These are phyloP conservation scores for Chiroxiphia lanceolata DNA, from an alignment of 2,797 vertebrate genomes.

Conservation along the genomic window DNA sequence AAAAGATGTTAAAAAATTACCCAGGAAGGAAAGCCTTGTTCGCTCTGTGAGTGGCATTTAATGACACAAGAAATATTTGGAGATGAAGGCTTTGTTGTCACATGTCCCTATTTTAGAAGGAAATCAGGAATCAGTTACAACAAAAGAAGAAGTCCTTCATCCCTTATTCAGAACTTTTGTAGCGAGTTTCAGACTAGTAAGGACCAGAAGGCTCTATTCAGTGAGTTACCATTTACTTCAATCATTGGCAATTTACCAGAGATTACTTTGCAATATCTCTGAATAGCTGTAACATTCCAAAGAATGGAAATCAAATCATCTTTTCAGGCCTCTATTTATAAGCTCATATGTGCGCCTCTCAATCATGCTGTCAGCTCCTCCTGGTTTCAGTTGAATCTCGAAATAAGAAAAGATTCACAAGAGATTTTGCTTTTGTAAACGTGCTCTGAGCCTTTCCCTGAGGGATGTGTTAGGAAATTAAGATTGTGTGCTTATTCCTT, in stretches of 20 bases:
- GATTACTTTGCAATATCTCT: constrained; percentile 31
- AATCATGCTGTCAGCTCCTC: constrained; percentile 11
- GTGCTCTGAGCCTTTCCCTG: not conserved
- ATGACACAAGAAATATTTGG: not conserved
- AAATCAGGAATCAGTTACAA: not conserved
- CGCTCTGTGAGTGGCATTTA: not conserved
- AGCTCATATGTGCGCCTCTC: not conserved
- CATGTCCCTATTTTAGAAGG: not conserved
- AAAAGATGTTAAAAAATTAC: not conserved
- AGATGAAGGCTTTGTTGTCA: not conserved
- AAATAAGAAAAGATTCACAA: constrained; percentile 13
- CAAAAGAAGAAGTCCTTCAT: not conserved
- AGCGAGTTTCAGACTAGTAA: not conserved
- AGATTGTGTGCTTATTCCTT: not conserved
- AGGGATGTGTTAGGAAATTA: not conserved
- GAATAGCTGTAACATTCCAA: constrained; percentile 32
- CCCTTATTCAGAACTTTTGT: not conserved
- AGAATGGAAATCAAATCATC: constrained; percentile 50
- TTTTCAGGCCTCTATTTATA: constrained; percentile 34
- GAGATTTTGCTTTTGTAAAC: not conserved
- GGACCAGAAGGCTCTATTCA: not conserved
- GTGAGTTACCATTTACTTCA: constrained; percentile 32
- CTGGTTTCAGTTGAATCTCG: not conserved
- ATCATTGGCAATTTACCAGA: constrained; percentile 38
- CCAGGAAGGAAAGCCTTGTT: not conserved